Evolutionary conservation across 2,888 invertebrate genomes (phyloP).

Genomic region (Cybosia mesomella): DNA sequence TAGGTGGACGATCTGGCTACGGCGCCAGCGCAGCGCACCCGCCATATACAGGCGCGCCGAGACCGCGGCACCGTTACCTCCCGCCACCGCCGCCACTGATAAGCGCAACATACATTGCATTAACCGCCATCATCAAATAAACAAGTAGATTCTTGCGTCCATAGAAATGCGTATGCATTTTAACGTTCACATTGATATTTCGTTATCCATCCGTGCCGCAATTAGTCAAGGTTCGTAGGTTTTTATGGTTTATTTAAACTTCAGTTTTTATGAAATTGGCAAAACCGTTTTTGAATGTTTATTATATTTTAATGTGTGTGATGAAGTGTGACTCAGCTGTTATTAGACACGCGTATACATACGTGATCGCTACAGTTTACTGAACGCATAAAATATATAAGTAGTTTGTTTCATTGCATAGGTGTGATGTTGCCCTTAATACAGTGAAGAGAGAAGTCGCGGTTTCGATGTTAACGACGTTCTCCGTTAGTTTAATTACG

Average conservation of each 20-base stretch:
- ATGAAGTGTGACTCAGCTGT: constrained; percentile 9
- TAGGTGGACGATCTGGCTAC: constrained; percentile 73
- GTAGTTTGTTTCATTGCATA: constrained; percentile 41
- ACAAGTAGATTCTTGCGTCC: constrained; percentile 46
- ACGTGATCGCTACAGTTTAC: neutral
- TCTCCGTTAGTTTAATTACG: constrained; percentile 83
- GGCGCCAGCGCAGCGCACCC: constrained; percentile 57
- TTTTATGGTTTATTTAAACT: constrained; percentile 14
- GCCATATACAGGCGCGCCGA: constrained; percentile 53
- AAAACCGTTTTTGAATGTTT: constrained; percentile 5
- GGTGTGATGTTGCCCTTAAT: constrained; percentile 65
- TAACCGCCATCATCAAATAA: constrained; percentile 59
- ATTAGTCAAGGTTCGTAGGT: constrained; percentile 13
- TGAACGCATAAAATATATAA: neutral
- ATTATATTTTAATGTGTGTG: constrained; percentile 8
- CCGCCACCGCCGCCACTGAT: constrained; percentile 53
- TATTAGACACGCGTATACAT: neutral
- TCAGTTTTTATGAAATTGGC: constrained; percentile 14
- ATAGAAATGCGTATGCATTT: constrained; percentile 31
- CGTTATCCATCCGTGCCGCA: constrained; percentile 6
- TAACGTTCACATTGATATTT: constrained; percentile 19
- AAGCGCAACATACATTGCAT: constrained; percentile 58
- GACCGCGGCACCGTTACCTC: constrained; percentile 44
- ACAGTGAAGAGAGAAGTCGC: constrained; percentile 64
- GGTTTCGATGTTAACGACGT: constrained; percentile 73